A percentile compares a stretch with the other conserved stretches of the same genome.
These are phyloP conservation scores for Melozone crissalis DNA, from an alignment of 2,113 vertebrate genomes.

Conservation along the genomic window DNA sequence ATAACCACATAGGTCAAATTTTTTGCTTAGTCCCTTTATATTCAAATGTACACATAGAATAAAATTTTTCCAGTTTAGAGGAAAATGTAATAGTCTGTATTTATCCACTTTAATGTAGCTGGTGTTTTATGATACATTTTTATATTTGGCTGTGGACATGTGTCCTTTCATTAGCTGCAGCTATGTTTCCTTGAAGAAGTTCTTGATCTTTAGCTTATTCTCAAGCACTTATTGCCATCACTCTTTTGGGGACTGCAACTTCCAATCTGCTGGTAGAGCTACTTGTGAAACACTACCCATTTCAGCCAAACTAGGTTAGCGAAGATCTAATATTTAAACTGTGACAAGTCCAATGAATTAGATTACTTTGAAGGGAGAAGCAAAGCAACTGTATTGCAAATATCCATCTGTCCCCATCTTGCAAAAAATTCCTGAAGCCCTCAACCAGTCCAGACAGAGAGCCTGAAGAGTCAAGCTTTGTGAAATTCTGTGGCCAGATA, in stretches of 20 bases:
- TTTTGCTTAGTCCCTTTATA: constrained; percentile 17
- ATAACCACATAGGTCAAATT: constrained; percentile 28
- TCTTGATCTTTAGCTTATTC: neutral
- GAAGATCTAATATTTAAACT: neutral
- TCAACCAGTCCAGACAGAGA: neutral
- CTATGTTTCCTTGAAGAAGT: neutral
- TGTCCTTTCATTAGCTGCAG: neutral
- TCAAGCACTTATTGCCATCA: neutral
- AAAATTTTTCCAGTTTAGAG: neutral
- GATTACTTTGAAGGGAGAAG: neutral
- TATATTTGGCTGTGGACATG: neutral
- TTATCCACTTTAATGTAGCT: neutral
- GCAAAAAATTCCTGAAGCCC: neutral
- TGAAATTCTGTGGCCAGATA: neutral
- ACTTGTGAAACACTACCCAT: neutral
- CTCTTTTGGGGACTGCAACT: neutral
- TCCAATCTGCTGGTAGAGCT: neutral
- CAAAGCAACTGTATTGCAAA: neutral
- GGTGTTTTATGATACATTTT: neutral
- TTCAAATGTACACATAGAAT: neutral
- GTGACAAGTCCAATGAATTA: neutral
- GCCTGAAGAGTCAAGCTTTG: neutral
- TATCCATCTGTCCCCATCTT: neutral
- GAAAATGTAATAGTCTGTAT: neutral
- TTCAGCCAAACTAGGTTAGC: neutral